Base-by-base conservation (phyloP, 2,888 invertebrate genomes). In the Acanthosepion pharaonis region DNA sequence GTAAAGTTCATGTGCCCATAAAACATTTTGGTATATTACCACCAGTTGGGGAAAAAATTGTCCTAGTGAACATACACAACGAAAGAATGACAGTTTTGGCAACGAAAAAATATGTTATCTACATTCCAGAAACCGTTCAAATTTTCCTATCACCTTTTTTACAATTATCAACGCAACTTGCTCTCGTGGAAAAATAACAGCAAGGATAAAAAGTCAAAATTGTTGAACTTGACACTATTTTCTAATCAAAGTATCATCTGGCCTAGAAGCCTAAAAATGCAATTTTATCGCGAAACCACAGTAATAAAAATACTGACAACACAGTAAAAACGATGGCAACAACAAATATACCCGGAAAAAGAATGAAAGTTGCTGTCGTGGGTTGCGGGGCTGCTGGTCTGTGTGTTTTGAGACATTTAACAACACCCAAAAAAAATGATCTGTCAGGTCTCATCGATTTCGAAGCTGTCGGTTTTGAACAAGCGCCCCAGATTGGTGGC, bases 381-480 rank as follows among this genome's bases (percentile, higher is more conserved):
- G 93, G 93, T 18, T 93, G 93, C 18, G 93, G 93, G 3, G 48
- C 93, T 15, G 93, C 93, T 51, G 93, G 93, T 28, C 20, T 93
- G 25, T 53, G 93, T 49, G 53, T 93, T 49, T 93, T 93, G 93
- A 49, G n/a, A 93, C 51, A 93, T 93, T 28, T 93, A 49, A 93
- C 49, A 28, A n/a, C 23, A 4, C 78, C 33, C 78, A 53, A 28
- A 33, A 53, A 28, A 4, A 25, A n/a, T 18, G 93, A 53, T n/a
- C 4, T n/a, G 5, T 53, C n/a, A 23, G 53, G 6, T 93, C 18
- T 20, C 15, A n/a, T 48, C 28, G 6, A 8, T 23, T 93, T 93
- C 53, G 93, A 93, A 23, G 93, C 28, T 49, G 51, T 93, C 0
- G 53, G 51, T 18, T 93, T 93, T 15, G 93, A 93, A 53, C 93